Base-by-base conservation (phyloP, 2,888 invertebrate species). In the Nowickia ferox region DNA sequence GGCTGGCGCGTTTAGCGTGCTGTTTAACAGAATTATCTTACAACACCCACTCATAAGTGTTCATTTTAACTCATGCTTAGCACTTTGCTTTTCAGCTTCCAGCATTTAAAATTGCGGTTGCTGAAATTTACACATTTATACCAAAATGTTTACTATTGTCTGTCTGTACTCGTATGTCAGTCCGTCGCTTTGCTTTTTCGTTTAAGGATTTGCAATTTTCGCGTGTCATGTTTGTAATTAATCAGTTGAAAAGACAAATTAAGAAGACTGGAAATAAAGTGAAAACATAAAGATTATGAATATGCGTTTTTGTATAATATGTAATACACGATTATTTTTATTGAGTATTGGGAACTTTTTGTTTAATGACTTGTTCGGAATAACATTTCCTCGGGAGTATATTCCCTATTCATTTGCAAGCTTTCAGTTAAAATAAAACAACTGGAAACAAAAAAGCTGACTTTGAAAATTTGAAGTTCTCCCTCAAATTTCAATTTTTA, bases 11-110 rank as follows among this genome's bases (percentile, higher is more conserved):
- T 79, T 78, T 74, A 77, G 15, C 19, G 63, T 40, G 15, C 68
- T 66, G 74, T 63, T 85, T 77, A 85, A 81, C 66, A 30, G 53
- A 74, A 72, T 85, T 75, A 53, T 65, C 69, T 82, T 82, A 65
- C 65, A 63, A 86, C 86, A 86, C 86, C 86, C 86, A 75, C 86
- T 66, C 72, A 4, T 53, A 86, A 71, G 78, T 83, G 83, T 83
- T 68, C 46, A 59, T 61, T 79, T 86, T 86, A 71, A 53, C 71
- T 82, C 75, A 69, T 78, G 59, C 78, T 85, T 82, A 85, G 75
- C 82, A 82, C 84, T 66, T 76, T 84, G 40, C 38, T 65, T 59
- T 46, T 61, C 55, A 42, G 46, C 71, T 48, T 48, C 17, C 57
- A 30, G 48, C 71, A 42, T 13, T 53, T 40, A 69, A 48, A 74